Base-by-base conservation (phyloP, 2,113 vertebrate species). In the Genyomyrus donnyi region DNA sequence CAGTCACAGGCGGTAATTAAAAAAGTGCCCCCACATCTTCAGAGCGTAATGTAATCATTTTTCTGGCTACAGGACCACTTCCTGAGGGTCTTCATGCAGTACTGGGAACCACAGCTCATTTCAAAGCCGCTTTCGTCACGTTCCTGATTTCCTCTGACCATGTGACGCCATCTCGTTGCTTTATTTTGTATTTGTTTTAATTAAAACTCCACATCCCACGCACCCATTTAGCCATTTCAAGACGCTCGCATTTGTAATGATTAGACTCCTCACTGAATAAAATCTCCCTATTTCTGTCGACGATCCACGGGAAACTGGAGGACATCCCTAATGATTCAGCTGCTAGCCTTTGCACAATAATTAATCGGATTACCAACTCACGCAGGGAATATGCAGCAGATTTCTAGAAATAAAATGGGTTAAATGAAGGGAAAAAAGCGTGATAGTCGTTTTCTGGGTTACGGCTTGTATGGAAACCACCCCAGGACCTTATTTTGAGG, bases 281-380 rank as follows among this genome's bases (percentile, higher is more conserved):
- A 85, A 85, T 45, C 83, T 45, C 45, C 24, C 42, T 48, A 11
- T 45, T 85, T n/a, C 17, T 2, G 19, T 11, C 19, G 19, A n/a
- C 7, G 24, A 48, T 49, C 84, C 84, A 1, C 45, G 0, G 48
- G 24, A 50, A 86, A 49, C 84, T 46, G 45, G 48, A 49, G 45
- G 84, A 48, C 24, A 50, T 86, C 45, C 24, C 84, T 86, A 50
- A 86, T 86, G 84, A 49, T 86, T 50, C 24, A 86, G n/a, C 48
- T 5, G 45, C n/a, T 86, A n/a, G 24, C 48, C 48, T 48, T 48
- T 48, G 39, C 46, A 46, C 39, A 85, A 49, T 86, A 48, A 86
- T 86, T 86, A 86, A 86, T 86, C 11, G n/a, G 84, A 86, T 86
- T 50, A 48, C 10, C 84, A 86, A 48, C 84, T 48, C 84, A 31